Base-by-base conservation (phyloP, 2,113 vertebrate genomes). In the Corythornis madagascariensis region DNA sequence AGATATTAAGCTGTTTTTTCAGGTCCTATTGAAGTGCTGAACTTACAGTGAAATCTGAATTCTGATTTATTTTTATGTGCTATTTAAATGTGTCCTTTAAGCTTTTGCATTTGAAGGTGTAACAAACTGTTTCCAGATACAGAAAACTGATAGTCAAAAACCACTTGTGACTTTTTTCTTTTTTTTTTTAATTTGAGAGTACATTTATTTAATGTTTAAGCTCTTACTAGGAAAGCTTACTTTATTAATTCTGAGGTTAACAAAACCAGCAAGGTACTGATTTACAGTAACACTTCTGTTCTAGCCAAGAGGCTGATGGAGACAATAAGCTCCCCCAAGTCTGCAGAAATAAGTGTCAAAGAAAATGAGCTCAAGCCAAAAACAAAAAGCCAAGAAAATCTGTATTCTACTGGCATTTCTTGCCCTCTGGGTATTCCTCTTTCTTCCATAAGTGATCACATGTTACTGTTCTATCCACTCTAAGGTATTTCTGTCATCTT, bases 231-330 rank as follows among this genome's bases (percentile, higher is more conserved):
- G 67, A 61, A 88, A 38, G 3, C 16, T 55, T 63, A 5, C 24
- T 40, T 83, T 47, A 26, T 60, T 9, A 33, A 28, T 86, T 66
- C 77, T 57, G 67, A 77, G 29, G 11, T 13, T 84, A n/a, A 40
- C 13, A 19, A 79, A 83, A 21, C 9, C 10, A 31, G 9, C n/a
- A 57, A 89, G 28, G 13, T 18, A 9, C 50, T 52, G 26, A 69
- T 64, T 84, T 75, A 77, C 10, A 6, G 22, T 33, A 35, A 38
- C 18, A 13, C 35, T 70, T 92, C 79, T 83, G 83, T 83, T 87
- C 11, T 72, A 99, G 99, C 99, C 76, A 99, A 99, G 97, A 99
- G 98, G 94, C 97, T 99, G 90, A 98, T 99, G 95, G 97, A 97
- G 80, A 97, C 99, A 65, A 97, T 99, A 96, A 98, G 97, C 55